Conservation (phyloP, 2,797 vertebrate species). For the Darevskia mixta region DNA sequence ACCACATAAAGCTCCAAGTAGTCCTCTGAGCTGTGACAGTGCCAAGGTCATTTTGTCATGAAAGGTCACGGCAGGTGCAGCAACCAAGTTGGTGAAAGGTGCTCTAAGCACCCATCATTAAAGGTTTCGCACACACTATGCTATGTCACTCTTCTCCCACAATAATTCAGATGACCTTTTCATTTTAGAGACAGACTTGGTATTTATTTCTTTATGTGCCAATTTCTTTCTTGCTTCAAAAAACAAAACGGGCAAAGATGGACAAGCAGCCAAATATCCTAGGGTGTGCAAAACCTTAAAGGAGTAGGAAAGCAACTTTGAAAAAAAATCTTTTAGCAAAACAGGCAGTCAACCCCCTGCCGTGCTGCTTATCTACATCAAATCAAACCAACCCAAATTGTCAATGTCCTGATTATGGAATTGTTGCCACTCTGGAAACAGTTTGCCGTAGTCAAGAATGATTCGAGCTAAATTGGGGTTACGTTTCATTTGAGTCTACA, state of each 20-base stretch:
- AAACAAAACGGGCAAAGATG: too few species aligned
- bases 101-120: not conserved
- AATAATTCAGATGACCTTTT: not conserved
- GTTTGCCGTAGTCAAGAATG: conserved; percentile 62
- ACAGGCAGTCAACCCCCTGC: not conserved
- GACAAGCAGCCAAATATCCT: not conserved
- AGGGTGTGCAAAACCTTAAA: not conserved
- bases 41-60: not conserved
- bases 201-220: not conserved
- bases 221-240: not conserved
- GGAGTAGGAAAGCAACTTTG: not conserved
- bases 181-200: not conserved
- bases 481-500: conserved; percentile 55
- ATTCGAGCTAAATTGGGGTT: conserved; percentile 63
- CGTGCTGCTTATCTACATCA: conserved; percentile 52
- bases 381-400: conserved; percentile 55
- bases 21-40: too few species aligned
- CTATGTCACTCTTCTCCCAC: not conserved
- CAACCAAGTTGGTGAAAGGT: not conserved
- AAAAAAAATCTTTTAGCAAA: not conserved
- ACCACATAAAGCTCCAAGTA: too few species aligned
- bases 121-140: too few species aligned
- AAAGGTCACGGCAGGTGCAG: not conserved
- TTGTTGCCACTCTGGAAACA: conserved; percentile 54
- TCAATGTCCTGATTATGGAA: conserved; percentile 54